Percentiles rank a stretch among this genome's conserved stretches.
phyloP scores from a whole-genome alignment of 1,140 invertebrate genomes.

The Rhopalosiphum maidis region DNA sequence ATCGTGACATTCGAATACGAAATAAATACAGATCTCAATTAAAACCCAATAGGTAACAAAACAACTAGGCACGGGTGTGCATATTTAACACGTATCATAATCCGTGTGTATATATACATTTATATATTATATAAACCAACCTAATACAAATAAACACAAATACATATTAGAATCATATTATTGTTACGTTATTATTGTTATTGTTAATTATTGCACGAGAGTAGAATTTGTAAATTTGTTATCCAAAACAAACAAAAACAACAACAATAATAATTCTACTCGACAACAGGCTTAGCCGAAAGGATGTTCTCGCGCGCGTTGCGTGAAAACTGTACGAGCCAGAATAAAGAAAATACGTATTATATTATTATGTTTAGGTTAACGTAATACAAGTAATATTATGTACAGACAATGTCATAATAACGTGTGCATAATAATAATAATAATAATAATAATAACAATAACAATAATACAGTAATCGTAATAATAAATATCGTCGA shows the following conservation, averaged over 20 bases:
- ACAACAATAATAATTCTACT: neutral
- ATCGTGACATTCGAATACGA: neutral
- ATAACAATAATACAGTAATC: neutral
- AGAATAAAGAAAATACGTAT: neutral
- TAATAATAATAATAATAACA: no score
- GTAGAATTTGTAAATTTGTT: neutral
- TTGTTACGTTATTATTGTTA: neutral
- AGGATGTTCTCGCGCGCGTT: neutral
- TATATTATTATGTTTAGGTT: neutral
- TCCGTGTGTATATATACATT: no score
- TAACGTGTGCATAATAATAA: neutral
- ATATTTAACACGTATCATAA: neutral
- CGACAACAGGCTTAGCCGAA: neutral
- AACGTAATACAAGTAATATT: neutral
- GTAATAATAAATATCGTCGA: neutral
- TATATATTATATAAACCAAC: no score
- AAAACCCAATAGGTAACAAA: neutral
- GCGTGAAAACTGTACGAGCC: neutral
- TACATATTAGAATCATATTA: neutral
- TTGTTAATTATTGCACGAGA: neutral
- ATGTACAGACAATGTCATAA: neutral
- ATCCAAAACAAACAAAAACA: neutral
- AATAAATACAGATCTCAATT: neutral
- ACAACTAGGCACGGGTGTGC: neutral
- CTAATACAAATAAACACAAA: neutral